Base-by-base conservation (phyloP, 1,140 invertebrate genomes). In the Globodera rostochiensis region DNA sequence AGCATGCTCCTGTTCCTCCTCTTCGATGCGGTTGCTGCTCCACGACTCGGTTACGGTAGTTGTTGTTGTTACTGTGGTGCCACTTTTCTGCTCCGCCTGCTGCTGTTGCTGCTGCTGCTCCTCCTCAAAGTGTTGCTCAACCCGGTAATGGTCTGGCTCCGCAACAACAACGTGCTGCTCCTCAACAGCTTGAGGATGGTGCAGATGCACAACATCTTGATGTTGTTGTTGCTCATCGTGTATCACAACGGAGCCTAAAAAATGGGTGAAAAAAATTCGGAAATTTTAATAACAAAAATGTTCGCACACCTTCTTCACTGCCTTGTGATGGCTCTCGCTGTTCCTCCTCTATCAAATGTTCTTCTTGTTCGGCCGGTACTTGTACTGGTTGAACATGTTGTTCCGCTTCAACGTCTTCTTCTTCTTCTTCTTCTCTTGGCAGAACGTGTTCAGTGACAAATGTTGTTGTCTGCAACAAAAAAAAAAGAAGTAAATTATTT, bases 381-480 rank as follows among this genome's bases (percentile, higher is more conserved):
- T 57, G 71, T 19, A 50, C 71, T 64, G 57, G 11, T 73, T 57
- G 47, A 57, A 50, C 71, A 73, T 21, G 19, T 0, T 76, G 74
- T 60, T 85, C 86, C 57, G 69, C 79, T 21, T 71, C 25, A 11
- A 21, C 69, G 9, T 36, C 36, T 21, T 71, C 25, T 70, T 87
- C 46, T 53, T 70, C 64, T 49, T 85, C 19, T 64, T 13, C 64
- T 49, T 85, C 19, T 64, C 2, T 73, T 15, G 84, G 84, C 49
- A 85, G 70, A 47, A 85, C 73, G 77, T 85, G 84, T 76, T 67
- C 64, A 21, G 85, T 86, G 57, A 87, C 74, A 11, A 85, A 57
- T 57, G 86, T 85, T 15, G 83, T 85, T 47, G 85, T 86, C 73
- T 74, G 47, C 11, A 87, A 50, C 1, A 19, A 60, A 60, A 60